Evolutionary conservation across 2,888 invertebrate species (phyloP), one percentile per base, ranked within the genome.

Genomic region (Oegoconia quadripuncta): DNA sequence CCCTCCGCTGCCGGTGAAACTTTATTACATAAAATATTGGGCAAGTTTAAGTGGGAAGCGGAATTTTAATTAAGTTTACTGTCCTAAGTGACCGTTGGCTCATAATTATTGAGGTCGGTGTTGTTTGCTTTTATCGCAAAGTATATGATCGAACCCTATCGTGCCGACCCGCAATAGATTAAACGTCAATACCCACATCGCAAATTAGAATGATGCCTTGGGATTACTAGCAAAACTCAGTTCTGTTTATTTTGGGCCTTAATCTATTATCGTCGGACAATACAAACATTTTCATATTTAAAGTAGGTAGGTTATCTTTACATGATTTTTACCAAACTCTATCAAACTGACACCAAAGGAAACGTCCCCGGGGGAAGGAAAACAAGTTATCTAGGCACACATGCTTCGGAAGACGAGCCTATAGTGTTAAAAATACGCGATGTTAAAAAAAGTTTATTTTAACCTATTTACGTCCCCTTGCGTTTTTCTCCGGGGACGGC

Each of bases 191-290:
- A 54, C 54, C 63, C 64, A 65, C 67, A 69, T 74, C 65, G 69
- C 67, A 67, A 73, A 75, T 74, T 58, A 66, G 59, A 63, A 67
- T 64, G 59, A 66, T 66, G 63, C 50, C 48, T 50, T 50, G 50
- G 56, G 59, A 37, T 38, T 18, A 11, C 55, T 48, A 52, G 53
- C 52, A 39, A 51, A 48, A 45, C 48, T 42, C 36, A 39, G 49
- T 36, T 46, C 59, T 63, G 64, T 65, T 71, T 64, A 64, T 63
- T 63, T 53, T 50, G 41, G 40, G 46, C 58, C 50, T 15, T 27
- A 42, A 37, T 37, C 37, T 37, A 37, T 37, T 37, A 28, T 37
- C 33, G 12, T 8, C 16, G 7, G 17, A 15, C 12, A 34, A 34
- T 18, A 29, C 25, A 3, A 34, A 11, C 29, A n/a, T 38, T 15